Percentiles rank a stretch among this genome's conserved stretches.
Conservation (phyloP, 2,888 invertebrate genomes). For the Tipula vernalis region DNA sequence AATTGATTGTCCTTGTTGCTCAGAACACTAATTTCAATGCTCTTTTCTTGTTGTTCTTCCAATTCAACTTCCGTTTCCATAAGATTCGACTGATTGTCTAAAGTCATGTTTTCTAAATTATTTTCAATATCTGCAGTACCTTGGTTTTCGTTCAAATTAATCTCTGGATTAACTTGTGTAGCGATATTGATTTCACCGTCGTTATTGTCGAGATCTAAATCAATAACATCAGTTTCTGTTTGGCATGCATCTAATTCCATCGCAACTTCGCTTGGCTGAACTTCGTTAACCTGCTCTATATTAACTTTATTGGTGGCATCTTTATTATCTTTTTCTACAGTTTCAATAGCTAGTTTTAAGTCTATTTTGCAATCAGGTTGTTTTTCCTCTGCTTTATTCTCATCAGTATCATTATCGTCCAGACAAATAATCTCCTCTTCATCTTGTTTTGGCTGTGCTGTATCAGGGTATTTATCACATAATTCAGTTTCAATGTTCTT, state of each 20-base stretch:
- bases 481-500: not conserved
- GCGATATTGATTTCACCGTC: not conserved
- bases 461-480: not conserved
- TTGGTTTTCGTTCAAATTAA: not conserved
- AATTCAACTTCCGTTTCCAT: not conserved
- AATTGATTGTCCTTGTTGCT: not conserved
- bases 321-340: not conserved
- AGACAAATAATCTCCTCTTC: not conserved
- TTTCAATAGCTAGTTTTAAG: not conserved
- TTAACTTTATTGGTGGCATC: not conserved
- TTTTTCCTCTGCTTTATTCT: not conserved
- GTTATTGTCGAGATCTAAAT: not conserved
- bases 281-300: not conserved
- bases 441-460: not conserved
- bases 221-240: not conserved
- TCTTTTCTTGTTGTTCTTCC: not conserved
- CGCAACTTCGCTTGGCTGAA: not conserved
- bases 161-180: not conserved
- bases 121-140: not conserved
- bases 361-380: not conserved
- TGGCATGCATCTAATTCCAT: not conserved
- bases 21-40: not conserved
- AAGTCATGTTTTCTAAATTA: not conserved
- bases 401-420: not conserved
- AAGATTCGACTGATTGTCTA: not conserved